A percentile compares a stretch with the other conserved stretches of the same genome.
phyloP scores from a whole-genome alignment of 1,140 invertebrate genomes.

The Melitaea cinxia region DNA sequence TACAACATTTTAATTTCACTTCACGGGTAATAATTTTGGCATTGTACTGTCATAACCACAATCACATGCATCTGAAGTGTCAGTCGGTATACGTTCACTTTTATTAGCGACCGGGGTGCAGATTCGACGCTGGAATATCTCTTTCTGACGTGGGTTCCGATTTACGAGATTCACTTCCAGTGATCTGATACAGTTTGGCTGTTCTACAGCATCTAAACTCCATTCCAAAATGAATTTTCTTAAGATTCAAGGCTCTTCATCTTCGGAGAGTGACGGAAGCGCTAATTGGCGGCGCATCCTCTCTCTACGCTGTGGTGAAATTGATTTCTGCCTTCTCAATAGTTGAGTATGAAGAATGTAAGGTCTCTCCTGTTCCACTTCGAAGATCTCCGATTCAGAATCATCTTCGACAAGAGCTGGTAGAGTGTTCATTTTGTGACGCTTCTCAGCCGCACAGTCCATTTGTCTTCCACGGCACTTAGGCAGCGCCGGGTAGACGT shows the following conservation, averaged over 20 bases:
- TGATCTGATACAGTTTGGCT: conserved; percentile 36
- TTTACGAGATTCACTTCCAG: conserved; percentile 35
- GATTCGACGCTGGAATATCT: conserved; percentile 15
- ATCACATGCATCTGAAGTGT: conserved; percentile 24
- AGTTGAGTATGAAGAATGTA: conserved; percentile 57
- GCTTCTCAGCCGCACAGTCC: conserved; percentile 51
- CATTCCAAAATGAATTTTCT: conserved; percentile 45
- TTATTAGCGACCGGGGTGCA: conserved; percentile 24
- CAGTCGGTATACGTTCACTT: conserved; percentile 33
- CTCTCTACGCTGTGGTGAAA: conserved; percentile 66
- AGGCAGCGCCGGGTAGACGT: conserved; percentile 63
- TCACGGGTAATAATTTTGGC: conserved; percentile 40
- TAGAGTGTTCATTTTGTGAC: conserved; percentile 61
- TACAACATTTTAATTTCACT: conserved; percentile 39
- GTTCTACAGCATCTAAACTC: conserved; percentile 54
- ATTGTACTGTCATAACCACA: conserved; percentile 31
- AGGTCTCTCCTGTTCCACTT: conserved; percentile 51
- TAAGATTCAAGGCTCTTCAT: conserved; percentile 71
- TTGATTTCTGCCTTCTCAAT: conserved; percentile 65
- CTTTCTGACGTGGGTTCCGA: neutral
- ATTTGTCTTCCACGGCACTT: conserved; percentile 57
- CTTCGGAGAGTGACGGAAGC: conserved; percentile 72
- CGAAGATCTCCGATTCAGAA: conserved; percentile 64
- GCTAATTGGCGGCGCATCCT: conserved; percentile 62
- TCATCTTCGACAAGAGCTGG: conserved; percentile 73